These are phyloP conservation scores for Eupristina koningsbergeri DNA, from an alignment of 1,140 invertebrate genomes.

Conservation along the genomic window DNA sequence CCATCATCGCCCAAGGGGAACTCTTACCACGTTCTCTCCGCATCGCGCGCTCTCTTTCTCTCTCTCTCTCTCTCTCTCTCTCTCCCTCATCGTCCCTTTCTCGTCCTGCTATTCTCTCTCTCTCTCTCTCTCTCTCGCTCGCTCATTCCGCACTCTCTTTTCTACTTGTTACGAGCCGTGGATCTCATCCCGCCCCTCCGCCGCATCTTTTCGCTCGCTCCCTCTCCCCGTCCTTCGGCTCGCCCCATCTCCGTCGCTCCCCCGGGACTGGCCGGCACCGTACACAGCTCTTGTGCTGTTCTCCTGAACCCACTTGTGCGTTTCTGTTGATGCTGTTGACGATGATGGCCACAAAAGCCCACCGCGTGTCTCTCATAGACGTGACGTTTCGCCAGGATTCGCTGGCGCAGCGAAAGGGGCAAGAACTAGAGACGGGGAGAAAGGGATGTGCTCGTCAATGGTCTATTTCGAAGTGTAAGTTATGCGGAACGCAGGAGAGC, in stretches of 20 bases:
- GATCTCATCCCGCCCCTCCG: constrained; percentile 45
- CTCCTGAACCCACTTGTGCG: constrained; percentile 44
- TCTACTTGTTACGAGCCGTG: constrained; percentile 47
- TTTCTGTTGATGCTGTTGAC: constrained; percentile 48
- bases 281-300: constrained; percentile 52
- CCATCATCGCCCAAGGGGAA: constrained; percentile 51
- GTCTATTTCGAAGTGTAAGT: constrained; percentile 38
- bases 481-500: constrained; percentile 35
- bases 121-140: constrained; percentile 35
- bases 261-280: constrained; percentile 2
- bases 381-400: neutral
- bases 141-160: constrained; percentile 57
- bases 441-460: constrained; percentile 17
- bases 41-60: constrained; percentile 59
- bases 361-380: neutral
- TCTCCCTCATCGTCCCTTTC: constrained; percentile 17
- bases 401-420: neutral
- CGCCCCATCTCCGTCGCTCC: neutral
- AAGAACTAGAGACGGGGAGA: neutral
- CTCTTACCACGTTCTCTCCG: constrained; percentile 43
- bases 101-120: neutral
- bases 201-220: neutral
- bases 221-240: neutral
- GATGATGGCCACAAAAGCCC: neutral
- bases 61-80: constrained; percentile 38